Evolutionary conservation across 2,888 invertebrate species (phyloP), one percentile per base, ranked within the genome.

Genomic region (Omphaloscelis lunosa): DNA sequence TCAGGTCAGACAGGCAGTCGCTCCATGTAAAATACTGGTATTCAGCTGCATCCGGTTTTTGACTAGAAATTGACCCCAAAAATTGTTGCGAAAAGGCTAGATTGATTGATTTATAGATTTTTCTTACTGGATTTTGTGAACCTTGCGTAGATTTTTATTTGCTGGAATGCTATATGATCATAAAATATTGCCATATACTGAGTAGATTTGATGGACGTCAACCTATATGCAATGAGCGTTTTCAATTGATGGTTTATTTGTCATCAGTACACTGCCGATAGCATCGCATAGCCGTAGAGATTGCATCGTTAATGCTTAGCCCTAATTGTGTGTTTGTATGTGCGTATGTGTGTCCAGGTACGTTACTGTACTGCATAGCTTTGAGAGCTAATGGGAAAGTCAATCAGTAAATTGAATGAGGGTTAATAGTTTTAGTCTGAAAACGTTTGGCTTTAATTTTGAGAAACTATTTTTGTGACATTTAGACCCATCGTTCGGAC

Each of bases 271-370:
- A 45, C 29, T 77, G 48, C 53, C 79, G 75, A 86, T 89, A 87
- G 74, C 74, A 80, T 80, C 82, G 72, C 76, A 87, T 75, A 74
- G 62, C 75, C 87, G 70, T 51, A 61, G 77, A 81, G 86, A 87
- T 87, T 84, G 84, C 82, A 80, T 75, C 78, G 87, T 80, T 82
- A 84, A 84, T 82, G 80, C 76, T 80, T 77, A 82, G 80, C 74
- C 34, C 72, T 82, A 77, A 82, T 82, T 82, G 70, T 75, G 41
- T 69, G 41, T 72, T 12, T 75, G 34, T 66, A 15, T 76, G 68
- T 74, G 27, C 67, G 48, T 75, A n/a, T 51, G 34, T 67, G 58
- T 67, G 68, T 69, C 5, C 61, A 80, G 63, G 72, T 69, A 65
- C 15, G 17, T 15, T 6, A 59, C 53, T 48, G 41, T 27, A 63